These are phyloP conservation scores for Xyliphius kryptos DNA, from an alignment of 2,113 vertebrate species.

Conservation along the genomic window DNA sequence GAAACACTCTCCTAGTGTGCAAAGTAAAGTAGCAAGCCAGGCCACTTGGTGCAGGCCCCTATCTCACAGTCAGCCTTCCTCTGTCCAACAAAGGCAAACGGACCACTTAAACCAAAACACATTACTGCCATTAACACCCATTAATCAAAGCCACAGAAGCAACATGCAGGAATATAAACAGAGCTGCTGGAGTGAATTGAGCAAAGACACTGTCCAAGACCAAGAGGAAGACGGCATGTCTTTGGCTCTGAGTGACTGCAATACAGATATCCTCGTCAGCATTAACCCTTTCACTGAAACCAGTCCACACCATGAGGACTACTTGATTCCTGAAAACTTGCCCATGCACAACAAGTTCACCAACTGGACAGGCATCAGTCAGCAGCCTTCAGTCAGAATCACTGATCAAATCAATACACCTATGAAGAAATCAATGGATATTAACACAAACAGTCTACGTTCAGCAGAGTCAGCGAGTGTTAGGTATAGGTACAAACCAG, in stretches of 20 bases:
- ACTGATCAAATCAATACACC: slow-evolving; percentile 13
- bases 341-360: slow-evolving; percentile 86
- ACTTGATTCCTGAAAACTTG: slow-evolving; percentile 60
- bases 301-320: slow-evolving; percentile 32
- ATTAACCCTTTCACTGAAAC: slow-evolving; percentile 38
- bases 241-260: slow-evolving; percentile 69
- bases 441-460: slow-evolving; percentile 37
- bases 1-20: slow-evolving; percentile 11
- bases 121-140: slow-evolving; percentile 5
- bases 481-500: slow-evolving; percentile 17
- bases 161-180: slow-evolving; percentile 12
- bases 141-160: neutral
- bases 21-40: neutral
- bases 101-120: slow-evolving; percentile 7
- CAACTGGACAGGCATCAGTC: slow-evolving; percentile 77
- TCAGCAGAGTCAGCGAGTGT: slow-evolving; percentile 37
- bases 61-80: slow-evolving; percentile 18
- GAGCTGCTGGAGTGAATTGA: slow-evolving; percentile 31
- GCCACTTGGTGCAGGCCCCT: slow-evolving; percentile 9
- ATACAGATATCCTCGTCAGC: slow-evolving; percentile 72
- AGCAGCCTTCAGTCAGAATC: slow-evolving; percentile 31
- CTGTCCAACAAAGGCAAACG: slow-evolving; percentile 17
- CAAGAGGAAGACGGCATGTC: slow-evolving; percentile 59
- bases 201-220: slow-evolving; percentile 43
- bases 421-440: slow-evolving; percentile 21